Evolutionary conservation across 2,888 invertebrate genomes (phyloP).

Genomic region (Merodon equestris): DNA sequence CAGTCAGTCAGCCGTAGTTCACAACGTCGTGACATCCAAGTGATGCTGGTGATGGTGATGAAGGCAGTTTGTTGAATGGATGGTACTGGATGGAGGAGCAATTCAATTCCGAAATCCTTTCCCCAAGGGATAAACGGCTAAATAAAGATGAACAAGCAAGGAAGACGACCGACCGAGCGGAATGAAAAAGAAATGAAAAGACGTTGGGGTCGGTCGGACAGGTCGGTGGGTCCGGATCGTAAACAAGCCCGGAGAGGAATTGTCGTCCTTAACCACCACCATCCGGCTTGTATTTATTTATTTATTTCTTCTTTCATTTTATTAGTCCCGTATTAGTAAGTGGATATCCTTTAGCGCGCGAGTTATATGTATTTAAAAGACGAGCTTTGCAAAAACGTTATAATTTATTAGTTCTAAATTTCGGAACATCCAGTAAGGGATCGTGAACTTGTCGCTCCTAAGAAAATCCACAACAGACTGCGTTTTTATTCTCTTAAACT

Average conservation of each 20-base stretch:
- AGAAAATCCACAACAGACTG: no score
- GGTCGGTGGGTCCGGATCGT: no score
- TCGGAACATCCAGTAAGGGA: no score
- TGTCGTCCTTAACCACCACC: not conserved
- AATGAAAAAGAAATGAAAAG: constrained; percentile 28
- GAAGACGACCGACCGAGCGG: constrained; percentile 1
- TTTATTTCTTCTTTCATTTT: constrained; percentile 62
- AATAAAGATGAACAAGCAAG: constrained; percentile 60
- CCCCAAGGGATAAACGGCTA: constrained; percentile 42
- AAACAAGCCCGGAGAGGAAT: constrained; percentile 24
- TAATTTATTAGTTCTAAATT: no score
- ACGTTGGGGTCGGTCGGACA: constrained; percentile 30
- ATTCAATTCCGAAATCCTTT: constrained; percentile 74
- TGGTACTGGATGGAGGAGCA: constrained; percentile 70
- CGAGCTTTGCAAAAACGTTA: no score
- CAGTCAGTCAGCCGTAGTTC: constrained; percentile 56
- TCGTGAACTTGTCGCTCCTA: no score
- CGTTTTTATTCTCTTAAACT: no score
- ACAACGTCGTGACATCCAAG: not conserved
- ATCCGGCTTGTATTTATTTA: constrained; percentile 39
- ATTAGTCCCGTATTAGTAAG: constrained; percentile 64
- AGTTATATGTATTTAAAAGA: no score
- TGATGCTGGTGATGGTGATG: no score
- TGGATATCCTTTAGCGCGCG: constrained; percentile 57
- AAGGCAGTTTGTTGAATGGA: no score